Evolutionary conservation across 2,888 invertebrate genomes (phyloP), one percentile per base, ranked within the genome.

Genomic region (Heliconius hortense): DNA sequence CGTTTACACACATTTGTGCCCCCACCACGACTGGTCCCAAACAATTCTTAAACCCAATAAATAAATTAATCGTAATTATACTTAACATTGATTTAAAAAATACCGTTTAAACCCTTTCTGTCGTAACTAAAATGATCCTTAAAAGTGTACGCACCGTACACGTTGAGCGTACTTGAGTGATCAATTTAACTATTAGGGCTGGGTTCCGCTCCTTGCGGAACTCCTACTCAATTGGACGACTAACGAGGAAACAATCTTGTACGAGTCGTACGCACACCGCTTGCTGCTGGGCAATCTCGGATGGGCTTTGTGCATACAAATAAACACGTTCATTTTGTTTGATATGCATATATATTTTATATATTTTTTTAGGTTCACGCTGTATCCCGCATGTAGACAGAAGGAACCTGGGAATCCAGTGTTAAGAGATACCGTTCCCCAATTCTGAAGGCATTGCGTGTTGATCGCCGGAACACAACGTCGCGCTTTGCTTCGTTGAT

Each of bases 201-300:
- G 75, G 88, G 90, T 88, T 87, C 90, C 90, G 88, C 83, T 83
- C 81, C 89, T 91, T 92, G 87, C 91, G 91, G 92, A 91, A 91
- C 92, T 85, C 81, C 86, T 84, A 86, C 85, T 86, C 90, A 92
- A 93, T 93, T 93, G 93, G 85, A 83, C 84, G 81, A 85, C 86
- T 94, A 94, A 94, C 90, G 92, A 94, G 94, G 94, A 94, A 93
- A 93, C 93, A 92, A 93, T 94, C 93, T 94, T 94, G 93, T 88
- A 91, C 93, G 93, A 92, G 92, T 87, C 74, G 77, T 73, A 79
- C 79, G 79, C 79, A 79, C 77, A 86, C 90, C 93, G 91, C 88
- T 94, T 92, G 88, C 80, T 89, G 90, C 89, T 86, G 88, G 88
- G 86, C 92, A 91, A 92, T 92, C 93, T 92, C 90, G 56, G 77